Evolutionary conservation across 2,113 vertebrate genomes (phyloP).

Genomic region (Hoplias malabaricus): DNA sequence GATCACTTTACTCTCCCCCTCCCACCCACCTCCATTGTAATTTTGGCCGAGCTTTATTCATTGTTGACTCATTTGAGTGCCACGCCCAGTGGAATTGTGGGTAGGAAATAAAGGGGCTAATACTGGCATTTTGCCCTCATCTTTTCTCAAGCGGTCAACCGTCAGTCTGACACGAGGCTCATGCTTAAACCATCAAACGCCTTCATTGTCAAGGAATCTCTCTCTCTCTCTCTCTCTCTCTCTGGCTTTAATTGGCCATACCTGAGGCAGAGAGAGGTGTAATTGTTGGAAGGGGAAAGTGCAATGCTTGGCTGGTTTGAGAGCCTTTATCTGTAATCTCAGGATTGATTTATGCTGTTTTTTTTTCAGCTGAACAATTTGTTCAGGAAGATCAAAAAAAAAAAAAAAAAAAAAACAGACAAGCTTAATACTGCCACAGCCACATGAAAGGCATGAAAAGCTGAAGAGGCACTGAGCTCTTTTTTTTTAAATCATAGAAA

Average conservation of each 20-base stretch:
- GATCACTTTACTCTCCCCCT: not conserved
- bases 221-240: conserved; percentile 16
- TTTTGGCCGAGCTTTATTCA: too few species aligned
- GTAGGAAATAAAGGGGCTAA: not conserved
- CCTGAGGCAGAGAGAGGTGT: conserved; percentile 71
- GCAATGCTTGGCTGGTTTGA: conserved; percentile 71
- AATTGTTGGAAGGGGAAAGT: conserved; percentile 73
- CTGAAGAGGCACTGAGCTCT: conserved; percentile 13
- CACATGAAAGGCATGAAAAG: conserved; percentile 33
- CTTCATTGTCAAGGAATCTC: not conserved
- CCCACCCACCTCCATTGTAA: not conserved
- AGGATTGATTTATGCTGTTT: conserved; percentile 74
- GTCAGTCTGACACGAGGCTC: not conserved
- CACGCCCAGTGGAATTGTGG: not conserved
- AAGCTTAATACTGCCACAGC: conserved; percentile 50
- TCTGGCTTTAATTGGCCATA: conserved; percentile 68
- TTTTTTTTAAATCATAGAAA: conserved; percentile 8
- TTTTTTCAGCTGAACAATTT: conserved; percentile 70
- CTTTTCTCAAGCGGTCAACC: not conserved
- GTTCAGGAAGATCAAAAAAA: conserved; percentile 65
- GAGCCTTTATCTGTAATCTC: conserved; percentile 73
- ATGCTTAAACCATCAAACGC: conserved; percentile 23
- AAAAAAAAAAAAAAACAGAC: conserved; percentile 40
- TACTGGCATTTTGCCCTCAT: conserved; percentile 17
- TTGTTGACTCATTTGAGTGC: too few species aligned